Percentiles rank a stretch among this genome's conserved stretches.
Evolutionary conservation across 2,113 vertebrate genomes (phyloP).

Genomic region (Mormyrus lacerda): DNA sequence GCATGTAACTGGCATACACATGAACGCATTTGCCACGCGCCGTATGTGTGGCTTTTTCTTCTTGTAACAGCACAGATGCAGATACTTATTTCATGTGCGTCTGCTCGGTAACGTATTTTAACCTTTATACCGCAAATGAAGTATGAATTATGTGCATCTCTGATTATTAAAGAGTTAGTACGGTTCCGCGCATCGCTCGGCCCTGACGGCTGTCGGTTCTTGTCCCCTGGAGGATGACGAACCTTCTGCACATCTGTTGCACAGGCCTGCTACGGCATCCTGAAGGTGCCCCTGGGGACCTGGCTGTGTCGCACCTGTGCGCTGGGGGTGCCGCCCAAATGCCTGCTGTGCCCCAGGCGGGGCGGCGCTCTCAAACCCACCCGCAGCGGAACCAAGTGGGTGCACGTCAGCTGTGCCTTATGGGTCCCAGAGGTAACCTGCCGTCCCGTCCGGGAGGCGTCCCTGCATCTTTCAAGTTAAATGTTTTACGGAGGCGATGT

Average conservation of each 20-base stretch:
- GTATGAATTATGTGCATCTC: too few species aligned
- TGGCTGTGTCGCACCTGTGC: conserved; percentile 95
- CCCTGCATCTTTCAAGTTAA: background rate
- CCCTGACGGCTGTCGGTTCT: too few species aligned
- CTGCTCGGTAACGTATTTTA: too few species aligned
- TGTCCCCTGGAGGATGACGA: background rate
- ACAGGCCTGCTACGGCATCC: conserved; percentile 93
- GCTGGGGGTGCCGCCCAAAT: conserved; percentile 92
- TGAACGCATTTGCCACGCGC: too few species aligned
- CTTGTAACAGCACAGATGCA: too few species aligned
- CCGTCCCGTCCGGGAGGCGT: background rate
- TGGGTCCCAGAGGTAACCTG: conserved; percentile 94
- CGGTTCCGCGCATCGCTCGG: background rate
- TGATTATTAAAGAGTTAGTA: too few species aligned
- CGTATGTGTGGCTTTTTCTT: too few species aligned
- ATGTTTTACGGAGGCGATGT: background rate
- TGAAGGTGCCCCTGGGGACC: conserved; percentile 92
- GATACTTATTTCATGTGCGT: too few species aligned
- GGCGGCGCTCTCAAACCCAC: conserved; percentile 95
- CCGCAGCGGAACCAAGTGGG: conserved; percentile 94
- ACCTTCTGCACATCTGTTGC: background rate
- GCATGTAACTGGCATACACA: too few species aligned
- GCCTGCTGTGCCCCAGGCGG: conserved; percentile 92
- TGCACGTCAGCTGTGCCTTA: conserved; percentile 99
- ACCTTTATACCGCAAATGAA: too few species aligned